Evolutionary conservation across 2,113 vertebrate genomes (phyloP), one percentile per base, ranked within the genome.

Genomic region (Paramisgurnus dabryanus): DNA sequence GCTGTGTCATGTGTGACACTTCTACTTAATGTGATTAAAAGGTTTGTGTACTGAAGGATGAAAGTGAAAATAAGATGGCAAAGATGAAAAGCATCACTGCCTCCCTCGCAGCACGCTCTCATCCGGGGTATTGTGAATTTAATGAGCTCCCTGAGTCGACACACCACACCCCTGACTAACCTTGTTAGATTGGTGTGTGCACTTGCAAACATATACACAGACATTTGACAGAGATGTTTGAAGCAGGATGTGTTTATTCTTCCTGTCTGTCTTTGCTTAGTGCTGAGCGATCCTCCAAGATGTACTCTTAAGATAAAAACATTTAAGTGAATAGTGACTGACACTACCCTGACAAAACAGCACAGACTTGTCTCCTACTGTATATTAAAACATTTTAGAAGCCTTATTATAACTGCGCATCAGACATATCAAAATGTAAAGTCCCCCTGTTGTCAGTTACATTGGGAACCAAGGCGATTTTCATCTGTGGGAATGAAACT

Each of bases 11-110:
- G 67, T 12, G 41, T 72, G 67, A 77, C 57, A 41, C 45, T 18
- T 49, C 66, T 63, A 18, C 67, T 40, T 60, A 69, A 65, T 43
- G 45, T n/a, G 60, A 72, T 71, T 67, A 80, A 77, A 15, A 40
- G 58, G 65, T 50, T 76, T 80, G 67, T 70, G 58, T 69, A 64
- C 57, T 65, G 57, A 83, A 65, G 78, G 67, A 80, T 84, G 43
- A 80, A 72, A 61, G 67, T 11, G 49, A 63, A 76, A 78, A 78
- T 77, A 27, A 53, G 13, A 57, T 47, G 5, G 47, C 47, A 75
- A 53, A 69, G 64, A 81, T 64, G 45, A 75, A 61, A 73, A 65
- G 17, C 57, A 7, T 71, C 47, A 49, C 61, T 15, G 41, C n/a
- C 4, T 69, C 13, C n/a, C 64, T 75, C 47, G 57, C 50, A 67